phyloP scores from a whole-genome alignment of 2,888 invertebrate genomes.

The Nemotelus pantherinus region DNA sequence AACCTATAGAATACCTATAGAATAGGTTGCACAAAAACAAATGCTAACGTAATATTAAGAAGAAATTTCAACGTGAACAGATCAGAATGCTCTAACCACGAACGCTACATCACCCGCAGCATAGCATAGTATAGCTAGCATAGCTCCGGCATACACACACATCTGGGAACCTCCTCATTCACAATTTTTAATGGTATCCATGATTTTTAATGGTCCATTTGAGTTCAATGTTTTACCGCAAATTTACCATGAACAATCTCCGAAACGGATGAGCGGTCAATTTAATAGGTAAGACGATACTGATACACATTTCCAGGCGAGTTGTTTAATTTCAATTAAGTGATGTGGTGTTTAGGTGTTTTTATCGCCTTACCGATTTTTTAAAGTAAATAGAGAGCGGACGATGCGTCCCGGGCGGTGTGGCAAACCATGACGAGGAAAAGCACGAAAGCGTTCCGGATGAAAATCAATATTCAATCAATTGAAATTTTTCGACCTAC shows the following conservation, averaged over 20 bases:
- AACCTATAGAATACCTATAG: slow-evolving; percentile 1
- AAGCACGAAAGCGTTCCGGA: no score
- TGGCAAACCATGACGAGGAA: not conserved
- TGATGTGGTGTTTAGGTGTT: slow-evolving; percentile 14
- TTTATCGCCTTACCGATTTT: not conserved
- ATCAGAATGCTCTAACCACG: slow-evolving; percentile 10
- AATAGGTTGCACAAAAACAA: no score
- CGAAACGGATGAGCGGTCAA: slow-evolving; percentile 41
- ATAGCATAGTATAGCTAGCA: no score
- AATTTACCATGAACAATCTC: slow-evolving; percentile 37
- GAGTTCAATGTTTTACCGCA: slow-evolving; percentile 38
- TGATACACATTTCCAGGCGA: slow-evolving; percentile 31
- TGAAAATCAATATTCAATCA: no score
- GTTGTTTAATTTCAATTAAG: slow-evolving; percentile 40
- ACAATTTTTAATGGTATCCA: not conserved
- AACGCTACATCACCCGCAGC: not conserved
- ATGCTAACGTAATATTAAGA: no score
- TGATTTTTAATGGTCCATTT: slow-evolving; percentile 37
- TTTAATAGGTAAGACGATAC: slow-evolving; percentile 27
- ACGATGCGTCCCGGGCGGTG: not conserved
- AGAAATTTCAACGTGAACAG: slow-evolving; percentile 31
- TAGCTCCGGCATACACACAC: not conserved
- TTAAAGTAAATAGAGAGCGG: no score
- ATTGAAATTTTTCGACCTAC: no score
- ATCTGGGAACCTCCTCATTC: not conserved